A percentile compares a stretch with the other conserved stretches of the same genome.
These are phyloP conservation scores for Thunnus albacares DNA, from an alignment of 2,797 vertebrate species.

Conservation along the genomic window DNA sequence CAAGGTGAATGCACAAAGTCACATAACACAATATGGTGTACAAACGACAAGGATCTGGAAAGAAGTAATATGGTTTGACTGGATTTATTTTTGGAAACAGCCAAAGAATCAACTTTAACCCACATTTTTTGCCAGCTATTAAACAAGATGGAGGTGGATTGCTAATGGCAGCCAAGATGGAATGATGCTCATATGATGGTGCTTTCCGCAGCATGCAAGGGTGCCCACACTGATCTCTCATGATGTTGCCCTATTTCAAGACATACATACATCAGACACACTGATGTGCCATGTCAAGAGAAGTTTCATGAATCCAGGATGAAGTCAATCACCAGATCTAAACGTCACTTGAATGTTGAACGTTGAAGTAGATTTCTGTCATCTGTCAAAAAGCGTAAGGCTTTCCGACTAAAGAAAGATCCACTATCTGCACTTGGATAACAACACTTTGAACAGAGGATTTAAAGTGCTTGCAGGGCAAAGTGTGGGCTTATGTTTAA, in stretches of 20 bases:
- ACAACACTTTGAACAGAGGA: neutral
- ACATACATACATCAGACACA: neutral
- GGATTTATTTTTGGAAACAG: constrained; percentile 7
- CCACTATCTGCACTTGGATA: neutral
- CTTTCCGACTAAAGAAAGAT: neutral
- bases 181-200: too few relatives aligned
- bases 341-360: neutral
- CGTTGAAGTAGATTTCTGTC: neutral
- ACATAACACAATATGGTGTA: constrained; percentile 13
- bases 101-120: neutral
- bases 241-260: neutral
- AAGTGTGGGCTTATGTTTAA: neutral
- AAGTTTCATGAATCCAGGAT: neutral
- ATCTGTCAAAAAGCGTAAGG: neutral
- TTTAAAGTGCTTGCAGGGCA: neutral
- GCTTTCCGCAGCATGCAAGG: neutral
- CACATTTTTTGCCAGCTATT: neutral
- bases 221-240: neutral
- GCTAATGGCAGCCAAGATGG: neutral
- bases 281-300: neutral
- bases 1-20: constrained; percentile 21
- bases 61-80: neutral
- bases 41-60: constrained; percentile 7
- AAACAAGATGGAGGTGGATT: neutral
- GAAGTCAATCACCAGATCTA: neutral